A percentile compares a stretch with the other conserved stretches of the same genome.
Conservation (phyloP, 2,888 invertebrate species). For the Lobophora halterata region DNA sequence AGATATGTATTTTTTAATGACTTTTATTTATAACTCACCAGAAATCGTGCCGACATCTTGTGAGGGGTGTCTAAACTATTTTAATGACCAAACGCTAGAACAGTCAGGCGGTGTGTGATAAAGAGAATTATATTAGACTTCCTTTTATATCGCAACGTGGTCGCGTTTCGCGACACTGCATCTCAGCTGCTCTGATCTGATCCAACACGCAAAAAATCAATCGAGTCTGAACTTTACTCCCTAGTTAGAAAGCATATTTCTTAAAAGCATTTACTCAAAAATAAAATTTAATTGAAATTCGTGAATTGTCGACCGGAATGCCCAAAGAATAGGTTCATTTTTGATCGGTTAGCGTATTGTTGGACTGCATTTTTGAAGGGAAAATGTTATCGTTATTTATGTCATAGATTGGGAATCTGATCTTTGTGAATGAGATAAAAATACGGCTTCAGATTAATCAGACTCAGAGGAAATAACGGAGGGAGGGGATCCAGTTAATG, state of each 20-base stretch:
- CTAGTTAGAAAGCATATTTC: slow-evolving; percentile 36
- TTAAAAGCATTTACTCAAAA: slow-evolving; percentile 4
- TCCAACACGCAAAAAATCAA: slow-evolving; percentile 30
- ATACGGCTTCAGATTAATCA: slow-evolving; percentile 9
- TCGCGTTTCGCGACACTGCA: slow-evolving; percentile 77
- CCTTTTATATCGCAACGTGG: slow-evolving; percentile 79
- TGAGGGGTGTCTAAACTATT: slow-evolving; percentile 38
- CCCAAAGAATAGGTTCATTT: slow-evolving; percentile 35
- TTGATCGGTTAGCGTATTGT: slow-evolving; percentile 16
- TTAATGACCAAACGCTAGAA: slow-evolving; percentile 59
- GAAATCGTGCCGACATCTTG: slow-evolving; percentile 72
- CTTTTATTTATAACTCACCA: slow-evolving; percentile 64
- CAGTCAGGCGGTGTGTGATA: slow-evolving; percentile 69
- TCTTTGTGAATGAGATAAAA: slow-evolving; percentile 18
- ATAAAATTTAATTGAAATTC: slow-evolving; percentile 27
- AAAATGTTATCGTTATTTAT: slow-evolving; percentile 44
- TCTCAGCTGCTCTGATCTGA: slow-evolving; percentile 54
- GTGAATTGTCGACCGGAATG: slow-evolving; percentile 39
- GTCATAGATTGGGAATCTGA: slow-evolving; percentile 41
- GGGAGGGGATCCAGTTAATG: slow-evolving; percentile 1
- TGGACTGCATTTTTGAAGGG: slow-evolving; percentile 43
- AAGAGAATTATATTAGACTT: slow-evolving; percentile 76
- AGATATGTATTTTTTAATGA: background rate
- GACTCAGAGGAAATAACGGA: slow-evolving; percentile 8
- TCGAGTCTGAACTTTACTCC: slow-evolving; percentile 39